A percentile compares a stretch with the other conserved stretches of the same genome.
These are phyloP conservation scores for Drosophila ogumai DNA, from an alignment of 1,140 invertebrate species.

Conservation along the genomic window DNA sequence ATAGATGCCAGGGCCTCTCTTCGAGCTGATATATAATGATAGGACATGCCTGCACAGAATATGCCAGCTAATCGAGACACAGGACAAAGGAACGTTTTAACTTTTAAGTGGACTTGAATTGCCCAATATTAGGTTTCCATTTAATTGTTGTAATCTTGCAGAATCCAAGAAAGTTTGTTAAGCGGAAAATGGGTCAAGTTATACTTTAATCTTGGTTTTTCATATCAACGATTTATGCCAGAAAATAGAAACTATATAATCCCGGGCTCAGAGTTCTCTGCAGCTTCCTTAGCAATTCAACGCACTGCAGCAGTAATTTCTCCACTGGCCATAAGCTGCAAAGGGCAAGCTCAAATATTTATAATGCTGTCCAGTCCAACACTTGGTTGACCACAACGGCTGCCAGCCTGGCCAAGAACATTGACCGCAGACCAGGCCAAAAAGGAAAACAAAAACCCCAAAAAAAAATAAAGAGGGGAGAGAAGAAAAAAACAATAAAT, in stretches of 20 bases:
- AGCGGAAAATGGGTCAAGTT: constrained; percentile 16
- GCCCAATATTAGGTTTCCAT: constrained; percentile 31
- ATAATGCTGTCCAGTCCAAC: constrained; percentile 57
- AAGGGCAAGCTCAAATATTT: constrained; percentile 55
- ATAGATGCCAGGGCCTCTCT: constrained; percentile 42
- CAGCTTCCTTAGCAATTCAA: constrained; percentile 45
- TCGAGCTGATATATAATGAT: constrained; percentile 51
- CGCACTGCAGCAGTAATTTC: constrained; percentile 38
- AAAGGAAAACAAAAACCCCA: constrained; percentile 2
- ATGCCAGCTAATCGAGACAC: constrained; percentile 31
- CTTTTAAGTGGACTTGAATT: constrained; percentile 33
- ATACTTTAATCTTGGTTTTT: constrained; percentile 25
- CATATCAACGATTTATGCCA: constrained; percentile 17
- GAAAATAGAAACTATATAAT: constrained; percentile 20
- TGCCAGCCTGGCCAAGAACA: constrained; percentile 14
- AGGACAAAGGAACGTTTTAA: constrained; percentile 27
- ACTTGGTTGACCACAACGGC: constrained; percentile 51
- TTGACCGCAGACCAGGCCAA: constrained; percentile 29
- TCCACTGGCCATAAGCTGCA: constrained; percentile 41
- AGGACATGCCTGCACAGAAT: constrained; percentile 35
- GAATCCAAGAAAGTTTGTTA: background rate
- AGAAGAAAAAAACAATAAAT: constrained; percentile 37
- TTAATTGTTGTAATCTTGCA: constrained; percentile 21
- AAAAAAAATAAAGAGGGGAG: background rate
- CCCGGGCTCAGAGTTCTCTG: constrained; percentile 24